A percentile compares a stretch with the other conserved stretches of the same genome.
These are phyloP conservation scores for Margarornis squamiger DNA, from an alignment of 2,797 vertebrate genomes.

Conservation along the genomic window DNA sequence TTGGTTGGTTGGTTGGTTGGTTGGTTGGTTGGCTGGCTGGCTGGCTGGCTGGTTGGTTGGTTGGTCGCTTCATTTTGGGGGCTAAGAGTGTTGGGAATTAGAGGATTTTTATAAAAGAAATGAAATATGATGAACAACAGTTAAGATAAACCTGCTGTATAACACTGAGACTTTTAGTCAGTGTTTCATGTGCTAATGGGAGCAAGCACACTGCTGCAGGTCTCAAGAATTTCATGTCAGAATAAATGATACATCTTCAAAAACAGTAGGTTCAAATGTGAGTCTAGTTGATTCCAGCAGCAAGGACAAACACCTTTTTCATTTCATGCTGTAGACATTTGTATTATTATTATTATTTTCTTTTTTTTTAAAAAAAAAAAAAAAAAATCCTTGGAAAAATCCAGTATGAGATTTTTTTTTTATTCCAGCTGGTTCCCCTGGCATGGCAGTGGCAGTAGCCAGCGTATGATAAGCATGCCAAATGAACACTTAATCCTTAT, in stretches of 20 bases:
- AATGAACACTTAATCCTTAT: conserved; percentile 54
- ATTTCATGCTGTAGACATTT: background rate
- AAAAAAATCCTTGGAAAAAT: background rate
- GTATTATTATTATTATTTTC: background rate
- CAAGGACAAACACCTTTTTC: background rate
- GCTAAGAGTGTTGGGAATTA: background rate
- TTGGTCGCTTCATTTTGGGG: background rate
- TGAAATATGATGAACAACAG: background rate
- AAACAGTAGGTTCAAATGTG: background rate
- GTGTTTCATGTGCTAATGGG: background rate
- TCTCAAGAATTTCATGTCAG: background rate
- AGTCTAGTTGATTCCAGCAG: background rate
- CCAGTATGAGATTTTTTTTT: background rate
- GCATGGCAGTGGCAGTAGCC: conserved; percentile 13
- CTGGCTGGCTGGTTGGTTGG: background rate
- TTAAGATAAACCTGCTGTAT: background rate
- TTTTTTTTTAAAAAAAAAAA: background rate
- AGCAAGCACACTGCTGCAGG: background rate
- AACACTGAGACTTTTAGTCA: background rate
- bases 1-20: background rate
- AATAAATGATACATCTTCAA: background rate
- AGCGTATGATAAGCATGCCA: conserved; percentile 37
- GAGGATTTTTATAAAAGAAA: background rate
- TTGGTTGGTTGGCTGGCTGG: background rate
- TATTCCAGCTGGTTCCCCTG: conserved; percentile 14